Base-by-base conservation (phyloP, 2,113 vertebrate genomes). In the Eira barbara region DNA sequence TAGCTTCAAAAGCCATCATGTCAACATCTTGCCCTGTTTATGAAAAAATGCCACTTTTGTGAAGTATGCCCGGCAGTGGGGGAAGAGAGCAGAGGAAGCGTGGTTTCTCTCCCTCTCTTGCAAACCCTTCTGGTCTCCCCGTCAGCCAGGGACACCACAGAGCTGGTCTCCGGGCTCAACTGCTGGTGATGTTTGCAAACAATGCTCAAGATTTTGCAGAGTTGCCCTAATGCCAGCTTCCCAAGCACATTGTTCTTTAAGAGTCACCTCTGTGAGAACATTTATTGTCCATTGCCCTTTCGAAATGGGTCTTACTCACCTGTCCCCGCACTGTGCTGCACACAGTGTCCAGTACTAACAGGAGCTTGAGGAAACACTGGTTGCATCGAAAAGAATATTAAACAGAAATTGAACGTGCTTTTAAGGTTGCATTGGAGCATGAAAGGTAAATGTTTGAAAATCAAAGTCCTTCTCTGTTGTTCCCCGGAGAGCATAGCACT, bases 381-480 rank as follows among this genome's bases (percentile, higher is more conserved):
- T 36, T 82, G 59, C 78, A 42, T 42, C 67, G 20, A 97, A 81
- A 47, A 61, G 96, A 96, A 91, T 27, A 29, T 93, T 84, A 94
- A 79, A 82, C 81, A 61, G 83, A 96, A 94, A 80, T 45, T 42
- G 57, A 94, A 89, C 82, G 34, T 12, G 13, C 25, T 55, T 49
- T 85, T 85, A 55, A 78, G 81, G 36, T 85, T 67, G 20, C 10
- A 11, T n/a, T 17, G 1, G 61, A 93, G 52, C 29, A 36, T 39
- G n/a, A 52, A 91, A 96, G 91, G 55, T 93, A 97, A 93, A 95
- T 81, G 80, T 79, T 45, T 71, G 65, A 92, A 96, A 95, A 89
- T 65, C 20, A 63, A 91, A 96, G 47, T 39, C 65, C 36, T 93
- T 94, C 84, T 42, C 81, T 61, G 25, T 78, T 23, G 23, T 76